Conservation (phyloP, 2,113 vertebrate genomes). For the Oreamnos americanus region DNA sequence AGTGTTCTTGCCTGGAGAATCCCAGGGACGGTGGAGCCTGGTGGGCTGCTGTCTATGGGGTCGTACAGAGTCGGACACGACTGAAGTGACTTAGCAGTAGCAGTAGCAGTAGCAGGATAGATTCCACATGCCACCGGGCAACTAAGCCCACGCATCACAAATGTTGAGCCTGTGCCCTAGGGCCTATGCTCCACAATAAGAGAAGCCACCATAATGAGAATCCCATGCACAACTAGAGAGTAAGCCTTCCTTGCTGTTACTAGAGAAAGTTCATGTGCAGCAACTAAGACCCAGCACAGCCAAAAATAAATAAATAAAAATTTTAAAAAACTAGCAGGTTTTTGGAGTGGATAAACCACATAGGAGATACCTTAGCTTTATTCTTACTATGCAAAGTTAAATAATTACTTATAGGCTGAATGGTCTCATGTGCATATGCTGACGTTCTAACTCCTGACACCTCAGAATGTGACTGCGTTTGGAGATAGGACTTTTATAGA, state of each 20-base stretch:
- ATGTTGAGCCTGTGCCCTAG: not conserved
- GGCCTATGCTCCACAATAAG: not conserved
- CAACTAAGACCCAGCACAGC: not conserved
- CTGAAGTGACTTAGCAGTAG: too few relatives aligned
- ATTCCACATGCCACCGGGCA: rapidly evolving
- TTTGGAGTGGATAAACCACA: not conserved
- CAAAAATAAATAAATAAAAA: not conserved
- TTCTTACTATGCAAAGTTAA: not conserved
- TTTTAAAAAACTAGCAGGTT: not conserved
- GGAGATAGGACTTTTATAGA: not conserved
- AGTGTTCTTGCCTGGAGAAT: too few relatives aligned
- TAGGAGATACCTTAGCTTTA: not conserved
- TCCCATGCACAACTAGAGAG: not conserved
- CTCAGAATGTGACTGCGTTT: not conserved
- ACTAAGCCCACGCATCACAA: not conserved
- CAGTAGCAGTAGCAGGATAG: not conserved
- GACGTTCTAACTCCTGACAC: not conserved
- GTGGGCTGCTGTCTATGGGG: too few relatives aligned
- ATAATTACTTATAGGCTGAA: not conserved
- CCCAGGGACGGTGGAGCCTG: too few relatives aligned
- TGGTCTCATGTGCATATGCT: not conserved
- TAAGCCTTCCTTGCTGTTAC: not conserved
- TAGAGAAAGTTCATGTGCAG: not conserved
- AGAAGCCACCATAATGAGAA: not conserved
- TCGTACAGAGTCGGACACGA: too few relatives aligned